These are phyloP conservation scores for Eupithecia subfuscata DNA, from an alignment of 2,888 invertebrate species.

Conservation along the genomic window DNA sequence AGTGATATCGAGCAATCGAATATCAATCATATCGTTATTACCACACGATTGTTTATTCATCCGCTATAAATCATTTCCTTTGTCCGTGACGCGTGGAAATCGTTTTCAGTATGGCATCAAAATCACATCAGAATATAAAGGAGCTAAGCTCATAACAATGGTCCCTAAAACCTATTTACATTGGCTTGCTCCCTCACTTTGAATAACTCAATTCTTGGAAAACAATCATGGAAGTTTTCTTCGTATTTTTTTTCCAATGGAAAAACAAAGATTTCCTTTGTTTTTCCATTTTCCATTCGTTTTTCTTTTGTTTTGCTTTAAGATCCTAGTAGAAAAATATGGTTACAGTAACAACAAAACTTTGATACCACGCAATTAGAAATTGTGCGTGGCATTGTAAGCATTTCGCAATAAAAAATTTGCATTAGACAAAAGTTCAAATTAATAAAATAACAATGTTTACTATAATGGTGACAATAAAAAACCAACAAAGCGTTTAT, in stretches of 20 bases:
- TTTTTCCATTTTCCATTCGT: too few species aligned
- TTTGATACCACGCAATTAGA: too few species aligned
- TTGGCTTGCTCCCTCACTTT: constrained; percentile 15
- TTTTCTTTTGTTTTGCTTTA: too few species aligned
- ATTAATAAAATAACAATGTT: too few species aligned
- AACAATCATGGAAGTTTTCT: background rate
- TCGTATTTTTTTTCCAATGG: background rate
- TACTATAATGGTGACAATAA: too few species aligned
- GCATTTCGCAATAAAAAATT: too few species aligned
- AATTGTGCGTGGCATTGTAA: too few species aligned
- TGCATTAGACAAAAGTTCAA: too few species aligned
- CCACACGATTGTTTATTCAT: background rate
- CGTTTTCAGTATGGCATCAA: background rate
- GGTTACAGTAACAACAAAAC: too few species aligned
- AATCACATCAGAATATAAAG: constrained; percentile 4
- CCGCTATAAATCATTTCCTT: background rate
- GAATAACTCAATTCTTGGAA: constrained; percentile 15
- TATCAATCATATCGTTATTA: background rate
- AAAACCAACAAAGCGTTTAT: too few species aligned
- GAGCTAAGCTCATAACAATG: constrained; percentile 15
- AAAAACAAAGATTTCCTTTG: background rate
- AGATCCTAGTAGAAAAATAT: too few species aligned
- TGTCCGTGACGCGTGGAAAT: background rate
- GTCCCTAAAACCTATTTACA: constrained; percentile 11
- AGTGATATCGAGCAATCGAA: background rate